Base-by-base conservation (phyloP, 2,797 vertebrate species). In the Clarias laeviceps region DNA sequence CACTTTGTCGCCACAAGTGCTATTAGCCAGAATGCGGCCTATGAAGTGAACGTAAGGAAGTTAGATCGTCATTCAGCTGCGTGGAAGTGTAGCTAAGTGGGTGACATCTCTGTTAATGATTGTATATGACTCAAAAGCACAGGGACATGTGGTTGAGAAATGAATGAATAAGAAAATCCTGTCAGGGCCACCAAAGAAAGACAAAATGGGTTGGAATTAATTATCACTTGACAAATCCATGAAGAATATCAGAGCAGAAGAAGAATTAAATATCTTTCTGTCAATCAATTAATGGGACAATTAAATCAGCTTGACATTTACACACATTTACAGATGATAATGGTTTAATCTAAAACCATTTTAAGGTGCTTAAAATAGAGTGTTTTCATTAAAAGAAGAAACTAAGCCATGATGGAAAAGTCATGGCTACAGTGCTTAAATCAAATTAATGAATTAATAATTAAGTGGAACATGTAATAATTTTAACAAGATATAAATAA, bases 41-140 rank as follows among this genome's bases (percentile, higher is more conserved):
- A 91, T 91, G 93, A 92, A 88, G 81, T 85, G 73, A 79, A 82
- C 64, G 66, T 85, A 79, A 82, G 87, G 86, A 74, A 88, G 88
- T 87, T 86, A 82, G 92, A 90, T 85, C 82, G 90, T 84, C 84
- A 91, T 94, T 92, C 90, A 92, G 92, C 91, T 90, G 84, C 91
- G 92, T 90, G 83, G 74, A 68, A 29, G 91, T 88, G 80, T 69
- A 87, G 89, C 87, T 65, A 88, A 92, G 88, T 89, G 89, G 90
- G 90, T 87, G 83, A 90, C 82, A 69, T 82, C 87, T 87, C 91
- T 89, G 92, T 94, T 93, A 94, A 94, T 95, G 93, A 95, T 94
- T 94, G 91, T 80, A 91, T 73, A 82, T 82, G 70, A 87, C 90
- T 94, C 93, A 95, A 93, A 94, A 76, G 89, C 74, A 87, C 64